These are phyloP conservation scores for Ormyrus pomaceus DNA, from an alignment of 2,888 invertebrate genomes.

Conservation along the genomic window DNA sequence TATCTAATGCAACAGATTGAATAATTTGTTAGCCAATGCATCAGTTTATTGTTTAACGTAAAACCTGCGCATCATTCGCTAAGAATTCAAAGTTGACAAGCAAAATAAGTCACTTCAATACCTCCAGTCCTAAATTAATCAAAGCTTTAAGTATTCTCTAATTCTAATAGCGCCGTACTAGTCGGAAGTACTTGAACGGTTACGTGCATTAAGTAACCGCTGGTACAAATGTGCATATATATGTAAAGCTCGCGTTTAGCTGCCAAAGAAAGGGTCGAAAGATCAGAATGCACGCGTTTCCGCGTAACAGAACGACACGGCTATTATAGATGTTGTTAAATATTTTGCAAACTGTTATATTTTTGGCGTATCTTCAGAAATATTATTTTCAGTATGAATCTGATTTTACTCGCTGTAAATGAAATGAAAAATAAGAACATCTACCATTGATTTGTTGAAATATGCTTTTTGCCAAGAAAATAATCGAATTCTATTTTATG, in stretches of 20 bases:
- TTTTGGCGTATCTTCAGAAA: background rate
- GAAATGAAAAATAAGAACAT: too few species aligned
- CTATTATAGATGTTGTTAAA: slow-evolving; percentile 27
- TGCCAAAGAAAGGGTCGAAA: slow-evolving; percentile 31
- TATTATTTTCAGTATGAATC: too few species aligned
- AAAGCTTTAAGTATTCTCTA: background rate
- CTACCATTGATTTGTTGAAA: too few species aligned
- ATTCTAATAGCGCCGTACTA: background rate
- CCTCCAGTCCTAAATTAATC: background rate
- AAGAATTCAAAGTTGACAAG: too few species aligned
- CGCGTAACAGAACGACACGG: slow-evolving; percentile 7
- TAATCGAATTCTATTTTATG: too few species aligned
- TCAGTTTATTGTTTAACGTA: too few species aligned
- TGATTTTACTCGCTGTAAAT: too few species aligned
- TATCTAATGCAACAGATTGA: too few species aligned
- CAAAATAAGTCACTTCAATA: too few species aligned
- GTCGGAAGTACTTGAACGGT: slow-evolving; percentile 16
- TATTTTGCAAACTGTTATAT: background rate
- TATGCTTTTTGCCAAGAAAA: too few species aligned
- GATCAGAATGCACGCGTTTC: slow-evolving; percentile 34
- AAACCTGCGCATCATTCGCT: too few species aligned
- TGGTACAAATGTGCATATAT: slow-evolving; percentile 20
- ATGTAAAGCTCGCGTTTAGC: background rate
- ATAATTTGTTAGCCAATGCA: too few species aligned
- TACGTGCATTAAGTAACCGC: background rate